A percentile compares a stretch with the other conserved stretches of the same genome.
phyloP scores from a whole-genome alignment of 2,888 invertebrate species.

The Lordiphosa andalusiaca region DNA sequence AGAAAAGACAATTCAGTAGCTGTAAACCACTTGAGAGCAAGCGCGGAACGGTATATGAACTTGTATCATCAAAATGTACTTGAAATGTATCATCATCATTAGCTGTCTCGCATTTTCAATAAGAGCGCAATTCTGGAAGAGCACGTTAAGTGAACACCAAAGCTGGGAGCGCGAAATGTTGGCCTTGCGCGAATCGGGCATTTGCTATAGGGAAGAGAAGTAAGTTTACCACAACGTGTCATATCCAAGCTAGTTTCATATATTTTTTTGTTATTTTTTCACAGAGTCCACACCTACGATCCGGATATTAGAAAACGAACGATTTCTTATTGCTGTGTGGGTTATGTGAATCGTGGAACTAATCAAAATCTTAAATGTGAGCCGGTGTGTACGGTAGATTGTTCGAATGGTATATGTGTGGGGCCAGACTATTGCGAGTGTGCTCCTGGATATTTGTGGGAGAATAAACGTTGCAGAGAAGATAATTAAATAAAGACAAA shows the following conservation, averaged over 20 bases:
- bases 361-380: conserved; percentile 80
- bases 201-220: conserved; percentile 77
- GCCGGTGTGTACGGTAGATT: conserved; percentile 80
- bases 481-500: conserved; percentile 13
- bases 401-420: conserved; percentile 81
- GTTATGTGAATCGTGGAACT: conserved; percentile 83
- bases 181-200: conserved; percentile 67
- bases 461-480: conserved; percentile 34
- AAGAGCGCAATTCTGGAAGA: conserved; percentile 68
- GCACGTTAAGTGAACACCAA: conserved; percentile 37
- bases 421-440: conserved; percentile 79
- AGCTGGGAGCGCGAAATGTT: conserved; percentile 60
- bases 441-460: conserved; percentile 58
- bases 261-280: background rate
- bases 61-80: conserved; percentile 32
- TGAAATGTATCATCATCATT: conserved; percentile 30
- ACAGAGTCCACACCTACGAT: conserved; percentile 56
- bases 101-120: conserved; percentile 29
- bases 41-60: conserved; percentile 3
- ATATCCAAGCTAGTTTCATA: background rate
- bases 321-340: conserved; percentile 86
- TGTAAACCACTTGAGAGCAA: conserved; percentile 23
- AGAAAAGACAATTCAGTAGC: conserved; percentile 30
- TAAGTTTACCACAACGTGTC: conserved; percentile 44
- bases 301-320: conserved; percentile 81